Evolutionary conservation across 2,888 invertebrate species (phyloP).

Genomic region (Pollenia angustigena): DNA sequence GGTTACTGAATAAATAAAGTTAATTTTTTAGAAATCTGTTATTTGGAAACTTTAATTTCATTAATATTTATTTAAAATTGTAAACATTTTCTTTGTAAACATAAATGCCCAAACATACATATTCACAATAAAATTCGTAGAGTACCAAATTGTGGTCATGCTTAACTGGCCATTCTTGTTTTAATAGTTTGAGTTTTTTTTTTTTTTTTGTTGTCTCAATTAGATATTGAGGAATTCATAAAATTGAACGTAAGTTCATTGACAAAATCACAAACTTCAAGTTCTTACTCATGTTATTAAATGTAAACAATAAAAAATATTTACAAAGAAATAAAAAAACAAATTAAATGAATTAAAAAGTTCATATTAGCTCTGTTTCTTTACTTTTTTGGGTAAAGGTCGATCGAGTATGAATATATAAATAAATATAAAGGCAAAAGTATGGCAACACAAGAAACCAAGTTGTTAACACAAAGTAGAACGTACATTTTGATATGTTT

Average conservation of each 20-base stretch:
- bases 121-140: neutral
- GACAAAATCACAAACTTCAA: neutral
- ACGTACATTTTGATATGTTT: neutral
- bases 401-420: too few relatives aligned
- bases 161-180: conserved; percentile 11
- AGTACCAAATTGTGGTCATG: neutral
- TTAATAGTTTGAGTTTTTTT: neutral
- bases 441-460: too few relatives aligned
- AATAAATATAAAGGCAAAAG: too few relatives aligned
- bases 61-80: too few relatives aligned
- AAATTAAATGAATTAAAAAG: neutral
- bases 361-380: too few relatives aligned
- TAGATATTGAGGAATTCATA: conserved; percentile 15
- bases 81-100: too few relatives aligned
- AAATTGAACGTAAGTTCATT: conserved; percentile 6
- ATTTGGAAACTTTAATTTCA: too few relatives aligned
- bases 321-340: neutral
- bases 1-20: too few relatives aligned
- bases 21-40: too few relatives aligned
- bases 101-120: too few relatives aligned
- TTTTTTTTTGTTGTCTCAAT: neutral
- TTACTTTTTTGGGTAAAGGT: too few relatives aligned
- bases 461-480: neutral
- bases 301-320: conserved; percentile 14
- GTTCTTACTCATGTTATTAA: conserved; percentile 13